Conservation (phyloP, 1,140 invertebrate genomes). For the Ips nitidus region DNA sequence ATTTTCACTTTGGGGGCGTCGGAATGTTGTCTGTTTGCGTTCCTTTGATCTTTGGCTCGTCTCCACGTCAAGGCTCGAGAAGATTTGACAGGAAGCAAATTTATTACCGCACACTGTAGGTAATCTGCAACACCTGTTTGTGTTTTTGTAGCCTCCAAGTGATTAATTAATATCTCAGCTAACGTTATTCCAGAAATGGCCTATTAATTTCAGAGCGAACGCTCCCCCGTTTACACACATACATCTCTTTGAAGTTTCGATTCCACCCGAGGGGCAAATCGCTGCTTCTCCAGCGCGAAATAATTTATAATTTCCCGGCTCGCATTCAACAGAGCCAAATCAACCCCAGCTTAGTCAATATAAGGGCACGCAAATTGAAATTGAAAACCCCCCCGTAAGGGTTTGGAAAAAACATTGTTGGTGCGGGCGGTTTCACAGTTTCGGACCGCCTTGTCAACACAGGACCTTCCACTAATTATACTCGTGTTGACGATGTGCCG, state of each 20-base stretch:
- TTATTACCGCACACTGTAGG: neutral
- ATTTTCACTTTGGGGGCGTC: conserved; percentile 14
- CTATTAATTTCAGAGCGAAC: neutral
- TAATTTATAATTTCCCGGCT: conserved; percentile 13
- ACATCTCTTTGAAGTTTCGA: neutral
- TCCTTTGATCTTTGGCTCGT: conserved; percentile 6
- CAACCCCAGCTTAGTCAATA: neutral
- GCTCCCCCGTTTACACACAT: neutral
- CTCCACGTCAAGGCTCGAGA: neutral
- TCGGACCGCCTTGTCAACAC: no score
- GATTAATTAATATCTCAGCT: neutral
- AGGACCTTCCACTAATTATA: no score
- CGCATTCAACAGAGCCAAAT: neutral
- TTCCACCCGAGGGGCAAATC: conserved; percentile 5
- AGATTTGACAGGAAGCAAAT: neutral
- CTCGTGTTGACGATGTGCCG: no score
- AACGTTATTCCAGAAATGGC: neutral
- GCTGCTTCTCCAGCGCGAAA: neutral
- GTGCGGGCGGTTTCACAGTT: no score
- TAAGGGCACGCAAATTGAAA: neutral
- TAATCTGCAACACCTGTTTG: neutral
- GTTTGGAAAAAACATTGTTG: no score
- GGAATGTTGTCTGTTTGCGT: conserved; percentile 1
- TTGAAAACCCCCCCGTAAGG: no score
- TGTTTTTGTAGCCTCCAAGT: neutral